These are phyloP conservation scores for Okapia johnstoni DNA, from an alignment of 2,113 vertebrate species.

Conservation along the genomic window DNA sequence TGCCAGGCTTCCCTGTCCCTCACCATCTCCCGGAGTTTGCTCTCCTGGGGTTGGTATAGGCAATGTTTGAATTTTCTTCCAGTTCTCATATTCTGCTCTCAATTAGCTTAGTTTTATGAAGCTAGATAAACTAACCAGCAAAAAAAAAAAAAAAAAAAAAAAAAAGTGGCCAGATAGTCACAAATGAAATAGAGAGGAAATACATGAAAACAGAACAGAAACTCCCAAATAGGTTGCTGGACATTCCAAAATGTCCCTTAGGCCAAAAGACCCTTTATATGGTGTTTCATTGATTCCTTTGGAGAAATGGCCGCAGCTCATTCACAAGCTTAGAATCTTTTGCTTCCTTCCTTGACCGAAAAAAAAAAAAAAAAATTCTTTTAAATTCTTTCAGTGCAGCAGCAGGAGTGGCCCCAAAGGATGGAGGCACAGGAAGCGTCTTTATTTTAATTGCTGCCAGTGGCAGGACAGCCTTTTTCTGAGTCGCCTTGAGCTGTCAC, in stretches of 20 bases:
- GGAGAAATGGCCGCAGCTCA: conserved; percentile 49
- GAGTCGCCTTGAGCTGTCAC: conserved; percentile 4
- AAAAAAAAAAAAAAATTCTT: conserved; percentile 58
- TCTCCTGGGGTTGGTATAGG: background rate
- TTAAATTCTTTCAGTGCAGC: conserved; percentile 56
- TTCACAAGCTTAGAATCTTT: conserved; percentile 48
- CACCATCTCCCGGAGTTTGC: background rate
- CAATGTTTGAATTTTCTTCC: background rate
- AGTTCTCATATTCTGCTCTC: background rate
- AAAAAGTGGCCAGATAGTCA: background rate
- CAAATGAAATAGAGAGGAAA: conserved; percentile 23
- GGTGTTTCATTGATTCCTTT: conserved; percentile 36
- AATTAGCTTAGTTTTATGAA: background rate
- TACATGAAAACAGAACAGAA: conserved; percentile 23
- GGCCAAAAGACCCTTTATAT: conserved; percentile 23
- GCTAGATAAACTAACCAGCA: background rate
- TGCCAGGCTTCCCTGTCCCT: background rate
- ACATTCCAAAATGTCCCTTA: background rate
- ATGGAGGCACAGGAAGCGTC: conserved; percentile 36
- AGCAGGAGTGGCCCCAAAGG: conserved; percentile 46
- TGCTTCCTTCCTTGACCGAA: conserved; percentile 61
- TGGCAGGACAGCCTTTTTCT: conserved; percentile 2
- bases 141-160: background rate
- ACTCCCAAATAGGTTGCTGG: conserved; percentile 40
- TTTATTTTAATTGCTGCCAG: conserved; percentile 18